A percentile compares a stretch with the other conserved stretches of the same genome.
These are phyloP conservation scores for Callosobruchus maculatus DNA, from an alignment of 2,888 invertebrate species.

Conservation along the genomic window DNA sequence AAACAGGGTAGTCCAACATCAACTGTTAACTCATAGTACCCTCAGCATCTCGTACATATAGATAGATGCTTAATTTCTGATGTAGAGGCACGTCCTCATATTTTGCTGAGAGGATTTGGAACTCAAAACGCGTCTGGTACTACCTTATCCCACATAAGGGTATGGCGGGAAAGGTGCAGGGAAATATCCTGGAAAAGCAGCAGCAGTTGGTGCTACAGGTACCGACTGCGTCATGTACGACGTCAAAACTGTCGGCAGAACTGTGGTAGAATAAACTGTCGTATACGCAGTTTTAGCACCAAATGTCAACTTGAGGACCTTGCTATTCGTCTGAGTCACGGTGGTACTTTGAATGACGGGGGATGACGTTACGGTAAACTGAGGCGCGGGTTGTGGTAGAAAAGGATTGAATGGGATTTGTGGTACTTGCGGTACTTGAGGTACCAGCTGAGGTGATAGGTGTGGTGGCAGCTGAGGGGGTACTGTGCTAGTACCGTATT, in stretches of 20 bases:
- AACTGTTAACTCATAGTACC: neutral
- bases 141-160: conserved; percentile 68
- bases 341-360: conserved; percentile 77
- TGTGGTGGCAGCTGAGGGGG: conserved; percentile 45
- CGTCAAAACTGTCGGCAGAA: conserved; percentile 80
- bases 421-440: conserved; percentile 27
- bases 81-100: neutral
- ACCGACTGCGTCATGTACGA: conserved; percentile 79
- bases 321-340: conserved; percentile 75
- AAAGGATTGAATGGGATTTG: conserved; percentile 38
- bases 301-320: conserved; percentile 80
- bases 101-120: neutral
- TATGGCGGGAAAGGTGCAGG: conserved; percentile 70
- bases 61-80: neutral
- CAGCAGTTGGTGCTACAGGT: conserved; percentile 63
- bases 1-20: neutral
- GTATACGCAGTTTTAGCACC: conserved; percentile 89
- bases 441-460: too few species aligned
- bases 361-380: conserved; percentile 73
- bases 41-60: neutral
- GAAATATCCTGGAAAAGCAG: conserved; percentile 72
- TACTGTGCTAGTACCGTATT: conserved; percentile 71
- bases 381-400: conserved; percentile 60
- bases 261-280: conserved; percentile 77
- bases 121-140: neutral